A percentile compares a stretch with the other conserved stretches of the same genome.
Conservation (phyloP, 2,888 invertebrate species). For the Troglohyphantes excavatus region DNA sequence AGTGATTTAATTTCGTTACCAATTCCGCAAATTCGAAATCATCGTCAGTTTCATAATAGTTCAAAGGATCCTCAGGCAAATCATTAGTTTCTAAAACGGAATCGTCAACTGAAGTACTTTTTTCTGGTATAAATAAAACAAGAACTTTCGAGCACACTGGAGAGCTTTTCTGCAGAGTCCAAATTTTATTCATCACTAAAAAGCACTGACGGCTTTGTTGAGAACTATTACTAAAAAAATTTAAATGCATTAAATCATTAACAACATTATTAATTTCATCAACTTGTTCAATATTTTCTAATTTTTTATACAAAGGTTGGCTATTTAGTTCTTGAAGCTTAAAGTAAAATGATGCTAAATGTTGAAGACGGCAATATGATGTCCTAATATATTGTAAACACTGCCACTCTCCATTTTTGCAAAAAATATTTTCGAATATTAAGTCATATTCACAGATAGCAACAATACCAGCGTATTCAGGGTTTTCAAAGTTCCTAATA, state of each 20-base stretch:
- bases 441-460: slow-evolving; percentile 44
- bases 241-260: no score
- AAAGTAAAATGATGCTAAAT: neutral
- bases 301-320: neutral
- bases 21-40: slow-evolving; percentile 57
- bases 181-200: slow-evolving; percentile 45
- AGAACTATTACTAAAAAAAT: neutral
- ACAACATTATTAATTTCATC: neutral
- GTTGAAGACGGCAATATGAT: slow-evolving; percentile 21
- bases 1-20: slow-evolving; percentile 12
- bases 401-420: neutral
- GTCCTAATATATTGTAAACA: slow-evolving; percentile 27
- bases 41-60: slow-evolving; percentile 53
- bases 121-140: slow-evolving; percentile 25
- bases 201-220: neutral
- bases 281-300: neutral
- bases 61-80: neutral
- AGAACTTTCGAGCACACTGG: neutral
- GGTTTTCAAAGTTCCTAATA: neutral
- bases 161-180: slow-evolving; percentile 11
- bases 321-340: neutral
- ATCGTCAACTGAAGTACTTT: neutral
- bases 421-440: slow-evolving; percentile 35
- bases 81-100: neutral
- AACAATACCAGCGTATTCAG: neutral